These are phyloP conservation scores for Calliphora vomitoria DNA, from an alignment of 2,888 invertebrate species.

Conservation along the genomic window DNA sequence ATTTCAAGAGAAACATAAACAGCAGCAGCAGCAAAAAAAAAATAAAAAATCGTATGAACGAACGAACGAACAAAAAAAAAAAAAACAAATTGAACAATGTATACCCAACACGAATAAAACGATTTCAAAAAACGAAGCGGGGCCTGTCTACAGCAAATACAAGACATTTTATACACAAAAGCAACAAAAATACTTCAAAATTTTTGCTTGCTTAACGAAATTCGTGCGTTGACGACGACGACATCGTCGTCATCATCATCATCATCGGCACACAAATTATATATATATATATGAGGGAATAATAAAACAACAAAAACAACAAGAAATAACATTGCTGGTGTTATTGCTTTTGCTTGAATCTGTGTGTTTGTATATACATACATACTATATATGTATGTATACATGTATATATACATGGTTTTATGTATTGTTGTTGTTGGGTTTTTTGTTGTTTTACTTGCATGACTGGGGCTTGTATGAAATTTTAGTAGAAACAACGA, in stretches of 20 bases:
- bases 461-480: slow-evolving; percentile 72
- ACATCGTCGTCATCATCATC: slow-evolving; percentile 30
- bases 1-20: slow-evolving; percentile 64
- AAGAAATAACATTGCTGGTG: slow-evolving; percentile 37
- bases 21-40: slow-evolving; percentile 13
- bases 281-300: background rate
- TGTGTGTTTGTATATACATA: slow-evolving; percentile 6
- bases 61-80: too few relatives aligned
- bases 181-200: slow-evolving; percentile 61
- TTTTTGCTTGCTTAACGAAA: slow-evolving; percentile 58
- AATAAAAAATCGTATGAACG: slow-evolving; percentile 29
- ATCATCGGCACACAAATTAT: slow-evolving; percentile 21
- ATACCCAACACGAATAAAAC: slow-evolving; percentile 62
- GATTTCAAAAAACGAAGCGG: slow-evolving; percentile 78
- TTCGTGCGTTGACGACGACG: slow-evolving; percentile 47
- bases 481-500: slow-evolving; percentile 80
- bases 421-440: slow-evolving; percentile 64
- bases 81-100: slow-evolving; percentile 44
- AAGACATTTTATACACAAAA: slow-evolving; percentile 55
- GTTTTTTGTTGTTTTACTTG: slow-evolving; percentile 52
- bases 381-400: background rate
- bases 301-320: too few relatives aligned
- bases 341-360: slow-evolving; percentile 51
- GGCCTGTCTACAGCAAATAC: slow-evolving; percentile 76
- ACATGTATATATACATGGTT: slow-evolving; percentile 69